phyloP scores from a whole-genome alignment of 2,888 invertebrate species.

The Machimus atricapillus region DNA sequence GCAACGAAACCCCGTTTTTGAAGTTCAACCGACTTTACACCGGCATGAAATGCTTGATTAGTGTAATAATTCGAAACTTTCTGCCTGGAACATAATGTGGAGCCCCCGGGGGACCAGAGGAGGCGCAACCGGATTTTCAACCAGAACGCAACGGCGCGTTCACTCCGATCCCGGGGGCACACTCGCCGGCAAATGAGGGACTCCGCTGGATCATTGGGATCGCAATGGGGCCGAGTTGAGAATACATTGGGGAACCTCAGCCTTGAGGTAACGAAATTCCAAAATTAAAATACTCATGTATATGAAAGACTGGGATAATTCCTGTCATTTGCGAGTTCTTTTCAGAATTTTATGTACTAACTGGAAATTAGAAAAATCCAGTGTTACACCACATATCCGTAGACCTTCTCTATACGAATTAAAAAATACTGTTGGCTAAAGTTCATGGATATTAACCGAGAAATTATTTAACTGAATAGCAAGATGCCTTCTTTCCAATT shows the following conservation, averaged over 20 bases:
- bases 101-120: background rate
- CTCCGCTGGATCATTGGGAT: background rate
- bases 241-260: background rate
- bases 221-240: background rate
- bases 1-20: slow-evolving; percentile 7
- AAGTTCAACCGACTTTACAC: slow-evolving; percentile 32
- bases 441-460: background rate
- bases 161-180: background rate
- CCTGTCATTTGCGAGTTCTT: background rate
- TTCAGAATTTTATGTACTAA: background rate
- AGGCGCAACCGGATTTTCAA: slow-evolving; percentile 10
- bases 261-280: background rate
- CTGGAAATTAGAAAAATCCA: background rate
- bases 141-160: background rate
- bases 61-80: slow-evolving; percentile 33
- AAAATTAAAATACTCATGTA: background rate
- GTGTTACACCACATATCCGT: background rate
- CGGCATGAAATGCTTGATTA: slow-evolving; percentile 29
- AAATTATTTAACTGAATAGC: background rate
- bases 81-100: background rate
- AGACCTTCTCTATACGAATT: background rate
- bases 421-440: background rate
- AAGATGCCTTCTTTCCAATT: background rate
- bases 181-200: background rate
- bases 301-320: background rate